Evolutionary conservation across 1,140 invertebrate genomes (phyloP).

Genomic region (Frieseomelitta varia): DNA sequence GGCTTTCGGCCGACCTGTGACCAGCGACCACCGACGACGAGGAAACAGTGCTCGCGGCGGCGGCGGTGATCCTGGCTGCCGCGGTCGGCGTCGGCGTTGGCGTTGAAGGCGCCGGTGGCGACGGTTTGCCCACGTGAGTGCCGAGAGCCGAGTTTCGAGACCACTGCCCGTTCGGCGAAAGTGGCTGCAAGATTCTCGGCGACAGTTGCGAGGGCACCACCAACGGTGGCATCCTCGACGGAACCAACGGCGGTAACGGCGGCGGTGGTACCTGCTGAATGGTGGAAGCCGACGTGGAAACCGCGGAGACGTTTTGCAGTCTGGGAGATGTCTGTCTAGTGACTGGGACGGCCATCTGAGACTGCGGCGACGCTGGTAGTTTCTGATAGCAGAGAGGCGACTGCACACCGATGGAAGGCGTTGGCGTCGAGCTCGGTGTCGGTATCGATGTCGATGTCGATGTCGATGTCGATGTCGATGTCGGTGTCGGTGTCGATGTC

Average conservation of each 20-base stretch:
- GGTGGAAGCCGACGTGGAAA: conserved; percentile 50
- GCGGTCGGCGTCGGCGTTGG: too few relatives aligned
- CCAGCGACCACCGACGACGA: conserved; percentile 57
- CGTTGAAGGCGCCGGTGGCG: conserved; percentile 45
- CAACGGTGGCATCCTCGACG: conserved; percentile 71
- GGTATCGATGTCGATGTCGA: too few relatives aligned
- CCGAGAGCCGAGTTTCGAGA: conserved; percentile 62
- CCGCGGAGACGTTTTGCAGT: conserved; percentile 66
- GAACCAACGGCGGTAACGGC: conserved; percentile 64
- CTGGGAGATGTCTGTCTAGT: conserved; percentile 75
- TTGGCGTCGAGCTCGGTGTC: too few relatives aligned
- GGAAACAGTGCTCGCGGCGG: conserved; percentile 72
- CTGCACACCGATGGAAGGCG: conserved; percentile 57
- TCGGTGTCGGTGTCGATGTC: too few relatives aligned
- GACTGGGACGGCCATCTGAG: conserved; percentile 68
- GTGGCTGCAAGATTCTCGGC: conserved; percentile 69
- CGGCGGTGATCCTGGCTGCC: conserved; percentile 70
- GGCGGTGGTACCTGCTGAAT: conserved; percentile 44
- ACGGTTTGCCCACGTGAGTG: conserved; percentile 62
- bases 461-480: too few relatives aligned
- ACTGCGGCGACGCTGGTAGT: conserved; percentile 74
- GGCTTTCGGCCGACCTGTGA: conserved; percentile 69
- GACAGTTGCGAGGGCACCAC: conserved; percentile 71
- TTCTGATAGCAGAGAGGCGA: conserved; percentile 75
- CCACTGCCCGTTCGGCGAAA: conserved; percentile 79